Evolutionary conservation across 2,888 invertebrate species (phyloP), one percentile per base, ranked within the genome.

Genomic region (Stratiomys singularior): DNA sequence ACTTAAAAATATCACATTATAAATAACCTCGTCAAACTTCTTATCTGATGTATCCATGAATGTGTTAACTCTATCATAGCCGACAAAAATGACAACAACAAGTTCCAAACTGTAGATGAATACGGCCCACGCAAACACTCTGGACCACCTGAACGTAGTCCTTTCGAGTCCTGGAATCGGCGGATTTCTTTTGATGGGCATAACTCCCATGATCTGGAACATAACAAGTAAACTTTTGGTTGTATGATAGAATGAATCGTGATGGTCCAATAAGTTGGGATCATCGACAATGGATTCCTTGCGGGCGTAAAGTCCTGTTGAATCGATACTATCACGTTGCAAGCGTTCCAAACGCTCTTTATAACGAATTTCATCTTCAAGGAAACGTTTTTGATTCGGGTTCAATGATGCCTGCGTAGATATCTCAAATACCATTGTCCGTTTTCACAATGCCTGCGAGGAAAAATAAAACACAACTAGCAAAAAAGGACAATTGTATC

Each of bases 151-250:
- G 82, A 85, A 91, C 15, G 90, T 90, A 0, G 91, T 91, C 0
- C 91, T 82, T 81, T 88, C 79, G 84, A 88, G 76, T 85, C 88
- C 85, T 83, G 86, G 78, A 83, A 87, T 87, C 82, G 87, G 88
- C 1, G 90, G 89, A 66, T 91, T 91, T 60, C 93, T 88, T 88
- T 92, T 92, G 58, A 93, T 92, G 0, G 93, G 93, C 93, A 93
- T 93, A 0, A 93, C 88, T 1, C 93, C 93, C 93, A 92, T 93
- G 58, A 93, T 91, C 85, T 93, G 93, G 82, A 93, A 93, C 3
- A 93, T 86, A 0, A 92, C 91, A 80, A 93, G 84, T 60, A 93
- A 85, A 82, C 92, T 92, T 84, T 92, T 93, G 0, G 93, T 93
- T 0, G 90, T 93, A 18, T 90, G 86, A 82, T 93, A 93, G 83